A percentile compares a stretch with the other conserved stretches of the same genome.
These are phyloP conservation scores for Eublepharis macularius DNA, from an alignment of 2,113 vertebrate species.

Conservation along the genomic window DNA sequence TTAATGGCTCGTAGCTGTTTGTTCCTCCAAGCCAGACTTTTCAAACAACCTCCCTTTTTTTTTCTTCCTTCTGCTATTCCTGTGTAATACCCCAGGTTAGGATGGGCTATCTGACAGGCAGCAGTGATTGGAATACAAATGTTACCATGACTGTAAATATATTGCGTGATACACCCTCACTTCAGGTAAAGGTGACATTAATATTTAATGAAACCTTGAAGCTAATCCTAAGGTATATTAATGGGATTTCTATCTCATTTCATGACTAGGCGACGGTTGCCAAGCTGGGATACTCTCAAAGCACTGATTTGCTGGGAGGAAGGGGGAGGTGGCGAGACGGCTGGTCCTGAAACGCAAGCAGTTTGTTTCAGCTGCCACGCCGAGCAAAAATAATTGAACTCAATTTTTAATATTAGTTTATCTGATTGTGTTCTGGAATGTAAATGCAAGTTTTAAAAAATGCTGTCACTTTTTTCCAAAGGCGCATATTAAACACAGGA, in stretches of 20 bases:
- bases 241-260: conserved; percentile 44
- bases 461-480: not conserved
- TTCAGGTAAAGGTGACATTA: conserved; percentile 31
- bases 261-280: conserved; percentile 16
- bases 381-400: conserved; percentile 48
- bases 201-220: conserved; percentile 45
- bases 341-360: conserved; percentile 27
- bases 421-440: conserved; percentile 29
- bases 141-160: not conserved
- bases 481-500: conserved; percentile 33
- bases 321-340: not conserved
- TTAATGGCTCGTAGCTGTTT: not conserved
- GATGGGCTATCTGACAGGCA: not conserved
- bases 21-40: not conserved
- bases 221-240: conserved; percentile 27
- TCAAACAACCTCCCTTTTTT: not conserved
- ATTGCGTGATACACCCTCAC: not conserved
- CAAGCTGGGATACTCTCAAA: conserved; percentile 41
- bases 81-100: not conserved
- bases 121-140: conserved; percentile 34
- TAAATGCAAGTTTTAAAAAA: conserved; percentile 50
- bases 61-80: not conserved
- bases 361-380: conserved; percentile 25
- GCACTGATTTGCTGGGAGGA: conserved; percentile 10
- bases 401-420: conserved; percentile 44